A percentile compares a stretch with the other conserved stretches of the same genome.
These are phyloP conservation scores for Chloroclystis v-ata DNA, from an alignment of 2,888 invertebrate species.

Conservation along the genomic window DNA sequence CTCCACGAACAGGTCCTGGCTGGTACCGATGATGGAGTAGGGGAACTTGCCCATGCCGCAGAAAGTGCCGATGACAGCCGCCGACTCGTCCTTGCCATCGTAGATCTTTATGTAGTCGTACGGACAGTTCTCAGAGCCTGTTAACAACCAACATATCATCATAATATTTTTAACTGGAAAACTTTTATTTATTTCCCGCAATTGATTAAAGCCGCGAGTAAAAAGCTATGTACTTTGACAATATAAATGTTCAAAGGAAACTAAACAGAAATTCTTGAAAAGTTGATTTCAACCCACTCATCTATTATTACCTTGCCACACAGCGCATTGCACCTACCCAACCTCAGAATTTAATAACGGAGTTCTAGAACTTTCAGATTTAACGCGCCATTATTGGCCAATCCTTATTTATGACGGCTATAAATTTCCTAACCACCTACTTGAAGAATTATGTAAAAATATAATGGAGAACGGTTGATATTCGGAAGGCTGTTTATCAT, in stretches of 20 bases:
- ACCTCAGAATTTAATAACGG: constrained; percentile 39
- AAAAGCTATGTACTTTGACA: no score
- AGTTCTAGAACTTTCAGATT: constrained; percentile 38
- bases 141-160: constrained; percentile 14
- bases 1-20: constrained; percentile 91
- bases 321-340: no score
- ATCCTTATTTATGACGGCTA: constrained; percentile 48
- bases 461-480: constrained; percentile 28
- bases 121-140: constrained; percentile 90
- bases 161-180: no score
- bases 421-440: constrained; percentile 43
- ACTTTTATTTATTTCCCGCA: no score
- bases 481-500: constrained; percentile 20
- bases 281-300: no score
- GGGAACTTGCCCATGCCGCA: constrained; percentile 96
- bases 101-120: constrained; percentile 93
- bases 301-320: no score
- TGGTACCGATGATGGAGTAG: constrained; percentile 95
- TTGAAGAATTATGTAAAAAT: constrained; percentile 38
- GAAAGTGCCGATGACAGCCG: constrained; percentile 92
- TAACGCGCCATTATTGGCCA: constrained; percentile 53
- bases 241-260: no score
- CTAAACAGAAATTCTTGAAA: no score
- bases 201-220: no score
- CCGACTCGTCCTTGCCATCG: constrained; percentile 92